A percentile compares a stretch with the other conserved stretches of the same genome.
Evolutionary conservation across 2,888 invertebrate genomes (phyloP).

Genomic region (Encarsia formosa): DNA sequence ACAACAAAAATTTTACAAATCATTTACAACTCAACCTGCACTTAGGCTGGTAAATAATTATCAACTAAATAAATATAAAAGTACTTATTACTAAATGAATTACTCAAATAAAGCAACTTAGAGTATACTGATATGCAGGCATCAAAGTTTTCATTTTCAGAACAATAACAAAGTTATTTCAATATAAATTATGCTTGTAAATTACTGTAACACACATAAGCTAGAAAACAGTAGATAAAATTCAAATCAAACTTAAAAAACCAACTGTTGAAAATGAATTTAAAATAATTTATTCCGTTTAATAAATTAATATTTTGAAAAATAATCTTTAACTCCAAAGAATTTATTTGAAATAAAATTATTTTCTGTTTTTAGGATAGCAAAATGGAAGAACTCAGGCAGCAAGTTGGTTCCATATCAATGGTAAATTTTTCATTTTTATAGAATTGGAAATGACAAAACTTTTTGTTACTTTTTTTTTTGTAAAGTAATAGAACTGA

Average conservation of each 20-base stretch:
- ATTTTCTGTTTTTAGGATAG: slow-evolving; percentile 1
- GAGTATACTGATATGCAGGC: too few species aligned
- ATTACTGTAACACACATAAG: too few species aligned
- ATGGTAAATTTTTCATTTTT: slow-evolving; percentile 9
- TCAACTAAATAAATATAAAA: background rate
- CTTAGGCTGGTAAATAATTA: background rate
- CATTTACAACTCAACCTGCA: too few species aligned
- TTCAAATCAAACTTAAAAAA: too few species aligned
- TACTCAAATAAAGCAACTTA: background rate
- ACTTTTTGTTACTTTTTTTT: background rate
- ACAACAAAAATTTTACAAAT: too few species aligned
- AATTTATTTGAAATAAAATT: background rate
- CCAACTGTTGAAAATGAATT: too few species aligned
- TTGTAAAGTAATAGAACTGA: too few species aligned
- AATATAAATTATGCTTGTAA: too few species aligned
- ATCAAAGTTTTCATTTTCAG: too few species aligned
- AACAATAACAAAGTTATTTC: too few species aligned
- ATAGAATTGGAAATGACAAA: background rate
- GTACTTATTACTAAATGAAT: background rate
- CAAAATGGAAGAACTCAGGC: slow-evolving; percentile 22
- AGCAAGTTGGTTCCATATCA: slow-evolving; percentile 19
- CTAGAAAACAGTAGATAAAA: too few species aligned
- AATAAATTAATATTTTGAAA: background rate
- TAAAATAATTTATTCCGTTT: background rate
- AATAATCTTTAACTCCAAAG: too few species aligned